A percentile compares a stretch with the other conserved stretches of the same genome.
phyloP scores from a whole-genome alignment of 2,888 invertebrate species.

The Meiosimyza platycephala region DNA sequence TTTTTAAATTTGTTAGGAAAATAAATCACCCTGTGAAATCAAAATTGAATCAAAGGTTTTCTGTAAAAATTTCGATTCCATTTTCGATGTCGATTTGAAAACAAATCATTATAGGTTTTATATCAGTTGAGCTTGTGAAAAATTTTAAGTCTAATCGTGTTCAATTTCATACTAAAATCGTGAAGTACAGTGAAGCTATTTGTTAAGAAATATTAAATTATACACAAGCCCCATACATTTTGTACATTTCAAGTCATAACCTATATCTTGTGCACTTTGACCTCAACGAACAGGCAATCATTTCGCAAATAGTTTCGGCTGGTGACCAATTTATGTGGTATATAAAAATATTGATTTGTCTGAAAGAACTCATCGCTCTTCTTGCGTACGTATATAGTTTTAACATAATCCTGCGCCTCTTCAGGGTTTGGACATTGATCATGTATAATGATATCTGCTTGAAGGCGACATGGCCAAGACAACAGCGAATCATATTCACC shows the following conservation, averaged over 20 bases:
- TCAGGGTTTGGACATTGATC: constrained; percentile 71
- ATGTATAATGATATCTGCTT: constrained; percentile 74
- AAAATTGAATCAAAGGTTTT: neutral
- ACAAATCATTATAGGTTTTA: neutral
- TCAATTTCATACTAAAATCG: no score
- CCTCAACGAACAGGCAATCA: constrained; percentile 64
- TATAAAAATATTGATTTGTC: constrained; percentile 64
- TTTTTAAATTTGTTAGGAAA: neutral
- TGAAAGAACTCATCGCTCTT: constrained; percentile 66
- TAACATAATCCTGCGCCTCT: constrained; percentile 72
- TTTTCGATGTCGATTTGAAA: neutral
- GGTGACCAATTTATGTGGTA: constrained; percentile 62
- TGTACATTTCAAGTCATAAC: neutral
- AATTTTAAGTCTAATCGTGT: no score
- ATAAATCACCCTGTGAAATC: neutral
- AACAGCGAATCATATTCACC: constrained; percentile 79
- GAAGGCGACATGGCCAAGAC: constrained; percentile 79
- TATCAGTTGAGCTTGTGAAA: neutral
- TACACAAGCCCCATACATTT: neutral
- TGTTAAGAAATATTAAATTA: no score
- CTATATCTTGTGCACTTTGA: constrained; percentile 56
- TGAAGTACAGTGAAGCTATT: no score
- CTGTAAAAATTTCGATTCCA: neutral
- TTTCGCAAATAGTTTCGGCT: constrained; percentile 63
- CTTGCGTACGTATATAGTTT: constrained; percentile 72